Conservation (phyloP, 2,113 vertebrate species). For the Lonchura striata region DNA sequence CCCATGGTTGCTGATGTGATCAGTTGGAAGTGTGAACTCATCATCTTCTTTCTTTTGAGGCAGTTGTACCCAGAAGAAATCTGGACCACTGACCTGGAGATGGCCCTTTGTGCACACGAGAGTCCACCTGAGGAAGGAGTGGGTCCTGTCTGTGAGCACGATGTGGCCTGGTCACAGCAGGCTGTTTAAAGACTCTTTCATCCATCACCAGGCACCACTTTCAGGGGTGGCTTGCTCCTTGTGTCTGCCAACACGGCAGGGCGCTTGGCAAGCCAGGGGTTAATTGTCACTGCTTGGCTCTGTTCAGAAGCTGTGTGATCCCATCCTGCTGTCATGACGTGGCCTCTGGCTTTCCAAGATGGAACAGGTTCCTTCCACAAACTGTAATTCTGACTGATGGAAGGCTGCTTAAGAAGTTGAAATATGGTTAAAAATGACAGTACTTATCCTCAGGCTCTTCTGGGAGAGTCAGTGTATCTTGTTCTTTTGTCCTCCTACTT, state of each 20-base stretch:
- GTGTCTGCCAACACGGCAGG: neutral
- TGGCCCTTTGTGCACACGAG: neutral
- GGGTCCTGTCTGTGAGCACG: neutral
- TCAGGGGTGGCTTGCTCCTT: neutral
- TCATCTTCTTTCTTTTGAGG: neutral
- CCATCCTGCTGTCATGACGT: neutral
- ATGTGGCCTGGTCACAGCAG: neutral
- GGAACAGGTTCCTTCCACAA: slow-evolving; percentile 16
- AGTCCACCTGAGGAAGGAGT: neutral
- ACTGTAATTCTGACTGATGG: slow-evolving; percentile 15
- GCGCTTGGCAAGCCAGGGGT: neutral
- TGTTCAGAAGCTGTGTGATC: neutral
- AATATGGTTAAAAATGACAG: slow-evolving; percentile 31
- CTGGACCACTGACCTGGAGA: neutral
- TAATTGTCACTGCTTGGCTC: neutral
- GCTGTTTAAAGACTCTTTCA: neutral
- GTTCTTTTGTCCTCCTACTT: neutral
- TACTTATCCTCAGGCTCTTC: slow-evolving; percentile 23
- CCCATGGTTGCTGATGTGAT: neutral
- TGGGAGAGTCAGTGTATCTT: neutral
- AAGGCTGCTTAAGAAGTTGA: neutral
- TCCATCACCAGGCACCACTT: neutral
- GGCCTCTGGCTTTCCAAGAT: slow-evolving; percentile 51
- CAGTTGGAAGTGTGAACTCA: neutral
- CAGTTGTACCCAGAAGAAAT: neutral